Evolutionary conservation across 2,113 vertebrate genomes (phyloP), one percentile per base, ranked within the genome.

Genomic region (Solea senegalensis): DNA sequence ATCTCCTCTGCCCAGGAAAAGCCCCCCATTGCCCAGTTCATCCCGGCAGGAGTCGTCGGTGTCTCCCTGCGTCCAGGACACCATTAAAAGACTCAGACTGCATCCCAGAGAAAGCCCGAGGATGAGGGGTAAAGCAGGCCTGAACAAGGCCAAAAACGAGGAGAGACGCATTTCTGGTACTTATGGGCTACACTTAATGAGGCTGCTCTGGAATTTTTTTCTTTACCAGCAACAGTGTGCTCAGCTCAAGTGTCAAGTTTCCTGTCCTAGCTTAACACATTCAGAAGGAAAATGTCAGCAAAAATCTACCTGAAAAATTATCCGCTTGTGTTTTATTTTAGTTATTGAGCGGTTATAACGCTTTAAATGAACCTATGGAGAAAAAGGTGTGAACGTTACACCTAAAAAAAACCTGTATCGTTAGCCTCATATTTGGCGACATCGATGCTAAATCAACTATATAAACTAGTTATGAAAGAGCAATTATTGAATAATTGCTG

Each of bases 101-200:
- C 96, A 99, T 11, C 97, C 97, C 66, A 99, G 86, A 12, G 97
- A 98, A 7, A 99, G 92, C 9, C 97, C 97, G 21, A 98, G 92
- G 77, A 98, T 93, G 2, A 99, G 95, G 54, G 97, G 97, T 16
- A 98, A 91, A 2, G 93, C 95, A 48, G 97, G 96, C 74, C 96
- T 94, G 87, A 98, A 94, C 67, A 95, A 74, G 58, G 93, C 94
- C 84, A 98, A 16, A 1, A 96, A 72, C 13, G 95, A 91, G 0
- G 93, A 93, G 34, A 96, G 80, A 6, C 96, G 94, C 96, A 97
- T 97, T 15, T 85, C 81, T 86, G 71, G 39, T 1, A 40, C 61
- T 44, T 43, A 13, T 4, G 44, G 65, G 62, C 27, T 54, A 39
- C 44, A 45, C 46, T 40, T 46, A 27, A 52, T 8, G n/a, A 28